Conservation (phyloP, 2,888 invertebrate genomes). For the Dasypolia templi region DNA sequence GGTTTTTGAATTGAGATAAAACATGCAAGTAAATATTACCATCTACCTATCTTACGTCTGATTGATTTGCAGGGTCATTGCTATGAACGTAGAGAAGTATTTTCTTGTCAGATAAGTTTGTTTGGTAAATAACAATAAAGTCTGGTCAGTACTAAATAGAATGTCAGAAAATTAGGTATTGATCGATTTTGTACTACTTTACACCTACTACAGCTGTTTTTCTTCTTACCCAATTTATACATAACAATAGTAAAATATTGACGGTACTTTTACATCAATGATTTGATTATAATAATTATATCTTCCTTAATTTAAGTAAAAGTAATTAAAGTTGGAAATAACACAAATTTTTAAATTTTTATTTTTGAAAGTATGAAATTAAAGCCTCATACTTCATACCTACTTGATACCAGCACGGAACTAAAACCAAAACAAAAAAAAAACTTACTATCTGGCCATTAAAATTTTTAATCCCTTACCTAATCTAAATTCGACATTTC, state of each 20-base stretch:
- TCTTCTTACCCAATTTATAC: not conserved
- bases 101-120: not conserved
- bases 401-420: not conserved
- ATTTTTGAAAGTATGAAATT: not conserved
- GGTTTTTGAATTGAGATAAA: slow-evolving; percentile 19
- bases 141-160: not conserved
- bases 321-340: not conserved
- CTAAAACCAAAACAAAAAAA: slow-evolving; percentile 10
- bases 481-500: slow-evolving; percentile 22
- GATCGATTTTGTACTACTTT: no score
- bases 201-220: not conserved
- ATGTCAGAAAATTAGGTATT: no score
- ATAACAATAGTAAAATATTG: not conserved
- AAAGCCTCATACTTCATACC: not conserved
- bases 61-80: slow-evolving; percentile 27
- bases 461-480: slow-evolving; percentile 14
- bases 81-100: not conserved
- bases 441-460: slow-evolving; percentile 25
- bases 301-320: not conserved
- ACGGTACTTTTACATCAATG: not conserved
- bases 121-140: slow-evolving; percentile 8
- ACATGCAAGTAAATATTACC: slow-evolving; percentile 1
- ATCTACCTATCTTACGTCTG: slow-evolving; percentile 4
- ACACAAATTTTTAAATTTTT: not conserved
- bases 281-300: not conserved